Percentiles rank a stretch among this genome's conserved stretches.
These are phyloP conservation scores for Erebia aethiops DNA, from an alignment of 2,888 invertebrate genomes.

Conservation along the genomic window DNA sequence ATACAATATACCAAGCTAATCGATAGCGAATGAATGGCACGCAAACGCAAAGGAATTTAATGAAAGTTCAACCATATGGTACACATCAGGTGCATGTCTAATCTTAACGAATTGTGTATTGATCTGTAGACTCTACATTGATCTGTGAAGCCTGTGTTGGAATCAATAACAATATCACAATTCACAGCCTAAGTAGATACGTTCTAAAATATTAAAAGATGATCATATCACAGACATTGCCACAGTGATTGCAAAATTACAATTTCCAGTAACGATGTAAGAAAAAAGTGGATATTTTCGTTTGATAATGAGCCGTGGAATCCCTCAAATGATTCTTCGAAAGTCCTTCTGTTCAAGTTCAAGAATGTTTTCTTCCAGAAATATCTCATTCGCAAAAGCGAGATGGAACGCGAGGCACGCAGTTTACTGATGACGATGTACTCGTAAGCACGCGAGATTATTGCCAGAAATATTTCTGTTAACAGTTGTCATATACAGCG, in stretches of 20 bases:
- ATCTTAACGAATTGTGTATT: not conserved
- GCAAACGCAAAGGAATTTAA: constrained; percentile 47
- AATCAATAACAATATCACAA: constrained; percentile 23
- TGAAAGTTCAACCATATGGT: constrained; percentile 38
- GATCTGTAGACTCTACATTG: not conserved
- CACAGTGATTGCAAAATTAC: not conserved
- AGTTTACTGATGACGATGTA: constrained; percentile 32
- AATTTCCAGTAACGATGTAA: not conserved
- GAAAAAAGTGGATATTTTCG: not conserved
- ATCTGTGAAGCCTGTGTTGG: not conserved
- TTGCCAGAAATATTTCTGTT: constrained; percentile 38
- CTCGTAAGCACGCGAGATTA: constrained; percentile 26
- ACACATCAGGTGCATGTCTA: constrained; percentile 13
- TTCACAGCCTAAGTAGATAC: not conserved
- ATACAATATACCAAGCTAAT: constrained; percentile 48
- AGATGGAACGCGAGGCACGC: constrained; percentile 36
- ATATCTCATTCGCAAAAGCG: constrained; percentile 38
- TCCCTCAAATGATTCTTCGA: not conserved
- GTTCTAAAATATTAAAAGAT: not conserved
- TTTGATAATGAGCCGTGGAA: not conserved
- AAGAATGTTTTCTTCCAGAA: constrained; percentile 8
- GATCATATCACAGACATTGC: no score
- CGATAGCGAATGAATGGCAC: constrained; percentile 46
- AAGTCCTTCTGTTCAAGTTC: not conserved
- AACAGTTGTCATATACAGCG: constrained; percentile 19